phyloP scores from a whole-genome alignment of 2,113 vertebrate genomes.

The Stigmatopora argus region DNA sequence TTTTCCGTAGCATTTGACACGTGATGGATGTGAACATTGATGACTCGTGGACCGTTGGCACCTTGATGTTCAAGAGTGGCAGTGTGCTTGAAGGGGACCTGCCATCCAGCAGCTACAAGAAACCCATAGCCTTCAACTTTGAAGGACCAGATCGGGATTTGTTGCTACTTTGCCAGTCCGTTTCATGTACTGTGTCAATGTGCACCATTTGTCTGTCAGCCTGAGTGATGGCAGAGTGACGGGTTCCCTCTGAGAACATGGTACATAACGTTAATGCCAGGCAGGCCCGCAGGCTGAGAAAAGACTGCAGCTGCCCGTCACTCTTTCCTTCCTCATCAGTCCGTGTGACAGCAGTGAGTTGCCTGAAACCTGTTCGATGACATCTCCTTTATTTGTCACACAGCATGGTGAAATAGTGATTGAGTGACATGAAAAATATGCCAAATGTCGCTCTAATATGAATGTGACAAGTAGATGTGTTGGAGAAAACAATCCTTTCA shows the following conservation, averaged over 20 bases:
- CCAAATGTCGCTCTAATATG: constrained; percentile 36
- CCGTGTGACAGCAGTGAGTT: constrained; percentile 63
- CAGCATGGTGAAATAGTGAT: constrained; percentile 40
- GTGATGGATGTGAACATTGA: constrained; percentile 59
- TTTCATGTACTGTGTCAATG: constrained; percentile 58
- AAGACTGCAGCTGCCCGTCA: constrained; percentile 69
- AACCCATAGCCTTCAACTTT: constrained; percentile 54
- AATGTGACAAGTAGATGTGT: constrained; percentile 51
- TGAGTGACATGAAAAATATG: constrained; percentile 51
- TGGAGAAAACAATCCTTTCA: constrained; percentile 28
- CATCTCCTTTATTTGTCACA: constrained; percentile 64
- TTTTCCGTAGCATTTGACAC: constrained; percentile 47
- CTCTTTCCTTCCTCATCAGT: constrained; percentile 65
- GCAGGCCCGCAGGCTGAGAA: constrained; percentile 61
- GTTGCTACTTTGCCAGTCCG: constrained; percentile 60
- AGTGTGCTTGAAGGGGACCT: constrained; percentile 48
- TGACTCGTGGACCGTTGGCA: constrained; percentile 31
- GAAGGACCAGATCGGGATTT: constrained; percentile 55
- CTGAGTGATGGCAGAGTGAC: constrained; percentile 65
- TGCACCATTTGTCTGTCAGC: constrained; percentile 56
- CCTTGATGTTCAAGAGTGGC: constrained; percentile 62
- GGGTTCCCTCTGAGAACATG: constrained; percentile 69
- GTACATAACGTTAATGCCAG: constrained; percentile 67
- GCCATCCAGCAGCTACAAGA: constrained; percentile 55
- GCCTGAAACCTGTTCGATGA: constrained; percentile 65